These are phyloP conservation scores for Nyctibius bracteatus DNA, from an alignment of 2,113 vertebrate genomes.

Conservation along the genomic window DNA sequence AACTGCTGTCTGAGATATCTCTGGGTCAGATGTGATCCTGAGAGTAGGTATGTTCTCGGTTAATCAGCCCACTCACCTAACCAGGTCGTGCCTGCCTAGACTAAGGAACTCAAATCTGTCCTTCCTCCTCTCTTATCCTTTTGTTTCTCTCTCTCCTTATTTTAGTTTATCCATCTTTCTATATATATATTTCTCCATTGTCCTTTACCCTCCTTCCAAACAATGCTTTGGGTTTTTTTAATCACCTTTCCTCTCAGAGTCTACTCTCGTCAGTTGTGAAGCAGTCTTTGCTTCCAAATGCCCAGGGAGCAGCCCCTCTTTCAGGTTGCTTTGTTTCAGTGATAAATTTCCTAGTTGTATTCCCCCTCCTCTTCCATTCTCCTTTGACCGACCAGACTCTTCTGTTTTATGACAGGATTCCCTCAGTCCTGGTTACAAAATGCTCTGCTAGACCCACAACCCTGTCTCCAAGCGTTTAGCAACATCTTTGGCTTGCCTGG, in stretches of 20 bases:
- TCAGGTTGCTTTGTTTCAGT: not conserved
- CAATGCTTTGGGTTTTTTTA: fast-evolving
- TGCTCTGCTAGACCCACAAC: not conserved
- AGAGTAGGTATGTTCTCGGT: not conserved
- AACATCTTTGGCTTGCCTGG: not conserved
- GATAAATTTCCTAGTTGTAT: not conserved
- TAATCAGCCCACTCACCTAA: not conserved
- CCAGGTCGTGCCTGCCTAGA: not conserved
- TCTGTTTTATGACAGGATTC: not conserved
- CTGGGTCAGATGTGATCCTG: not conserved
- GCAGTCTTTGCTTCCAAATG: not conserved
- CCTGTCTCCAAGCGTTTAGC: not conserved
- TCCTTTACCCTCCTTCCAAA: not conserved
- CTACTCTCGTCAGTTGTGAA: not conserved
- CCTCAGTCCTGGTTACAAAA: not conserved
- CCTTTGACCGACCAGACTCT: not conserved
- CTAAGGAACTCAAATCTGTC: not conserved
- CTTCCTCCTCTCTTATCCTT: not conserved
- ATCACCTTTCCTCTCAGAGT: not conserved
- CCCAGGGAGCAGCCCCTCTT: not conserved
- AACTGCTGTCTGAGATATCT: not conserved
- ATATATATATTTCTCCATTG: not conserved
- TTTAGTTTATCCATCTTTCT: not conserved
- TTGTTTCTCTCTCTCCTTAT: not conserved
- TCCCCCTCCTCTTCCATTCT: not conserved